Evolutionary conservation across 1,140 invertebrate genomes (phyloP), one percentile per base, ranked within the genome.

Genomic region (Magallana angulata): DNA sequence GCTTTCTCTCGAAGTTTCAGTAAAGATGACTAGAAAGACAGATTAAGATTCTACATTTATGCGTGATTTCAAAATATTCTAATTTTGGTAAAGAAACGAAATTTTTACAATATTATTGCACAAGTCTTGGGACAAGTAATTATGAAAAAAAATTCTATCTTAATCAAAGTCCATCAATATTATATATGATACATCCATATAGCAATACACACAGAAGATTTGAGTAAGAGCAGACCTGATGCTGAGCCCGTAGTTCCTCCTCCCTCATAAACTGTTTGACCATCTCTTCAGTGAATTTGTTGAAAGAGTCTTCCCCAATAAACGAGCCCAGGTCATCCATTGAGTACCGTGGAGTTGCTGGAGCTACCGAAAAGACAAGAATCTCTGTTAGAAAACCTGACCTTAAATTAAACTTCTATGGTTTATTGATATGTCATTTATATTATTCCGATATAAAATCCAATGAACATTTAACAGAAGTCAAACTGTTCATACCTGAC

Each of bases 251-350:
- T n/a, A 93, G 81, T 82, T 94, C 93, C 86, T 95, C 57, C 87
- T 95, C 94, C 64, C 91, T 92, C 94, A 94, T 94, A 85, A 94
- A 93, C 89, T 95, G 94, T 84, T 91, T 88, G 0, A 95, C 94
- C 92, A 95, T 95, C 58, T 94, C 93, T 8, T 93, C 91, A 11
- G 93, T 94, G 87, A 94, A 94, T 81, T 92, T 93, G 57, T 91
- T 93, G 85, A 95, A 94, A 48, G 92, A 93, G 57, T 94, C 92
- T 76, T 94, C 93, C 0, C 92, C 92, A 16, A 90, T 87, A 81
- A 93, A 93, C 8, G 92, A 91, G 16, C 89, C 91, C 11, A 93
- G 82, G 68, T 93, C 92, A 80, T 90, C 90, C 56, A 92, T 85
- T 1, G 90, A 85, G 14, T 90, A 30, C 3, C 87, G 48, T 16